Evolutionary conservation across 2,113 vertebrate species (phyloP).

Genomic region (Tyrannus savana): DNA sequence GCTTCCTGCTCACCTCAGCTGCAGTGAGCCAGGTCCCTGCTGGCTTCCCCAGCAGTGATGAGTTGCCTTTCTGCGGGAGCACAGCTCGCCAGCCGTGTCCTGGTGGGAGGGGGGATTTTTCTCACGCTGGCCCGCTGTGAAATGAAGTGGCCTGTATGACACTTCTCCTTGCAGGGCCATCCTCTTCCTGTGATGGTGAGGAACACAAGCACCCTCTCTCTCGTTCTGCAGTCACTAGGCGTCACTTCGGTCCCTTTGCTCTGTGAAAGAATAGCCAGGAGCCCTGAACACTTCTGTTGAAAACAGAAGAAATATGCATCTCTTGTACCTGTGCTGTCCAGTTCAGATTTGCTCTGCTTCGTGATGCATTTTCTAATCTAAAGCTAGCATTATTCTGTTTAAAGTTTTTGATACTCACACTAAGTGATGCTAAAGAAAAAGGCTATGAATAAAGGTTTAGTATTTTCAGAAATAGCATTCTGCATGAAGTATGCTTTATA

Average conservation of each 20-base stretch:
- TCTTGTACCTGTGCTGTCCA: background rate
- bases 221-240: background rate
- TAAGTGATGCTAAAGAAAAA: background rate
- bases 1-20: background rate
- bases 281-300: rapidly evolving
- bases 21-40: background rate
- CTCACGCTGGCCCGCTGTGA: background rate
- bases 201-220: background rate
- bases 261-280: background rate
- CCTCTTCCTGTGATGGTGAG: background rate
- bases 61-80: background rate
- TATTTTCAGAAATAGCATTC: background rate
- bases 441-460: background rate
- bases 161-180: background rate
- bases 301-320: background rate
- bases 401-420: background rate
- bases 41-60: background rate
- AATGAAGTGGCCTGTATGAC: background rate
- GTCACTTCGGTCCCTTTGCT: background rate
- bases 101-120: background rate
- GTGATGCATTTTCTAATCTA: background rate
- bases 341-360: background rate
- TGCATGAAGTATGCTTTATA: background rate
- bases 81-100: background rate
- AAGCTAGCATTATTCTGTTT: background rate